Evolutionary conservation across 2,888 invertebrate genomes (phyloP).

Genomic region (Idaea biselata): DNA sequence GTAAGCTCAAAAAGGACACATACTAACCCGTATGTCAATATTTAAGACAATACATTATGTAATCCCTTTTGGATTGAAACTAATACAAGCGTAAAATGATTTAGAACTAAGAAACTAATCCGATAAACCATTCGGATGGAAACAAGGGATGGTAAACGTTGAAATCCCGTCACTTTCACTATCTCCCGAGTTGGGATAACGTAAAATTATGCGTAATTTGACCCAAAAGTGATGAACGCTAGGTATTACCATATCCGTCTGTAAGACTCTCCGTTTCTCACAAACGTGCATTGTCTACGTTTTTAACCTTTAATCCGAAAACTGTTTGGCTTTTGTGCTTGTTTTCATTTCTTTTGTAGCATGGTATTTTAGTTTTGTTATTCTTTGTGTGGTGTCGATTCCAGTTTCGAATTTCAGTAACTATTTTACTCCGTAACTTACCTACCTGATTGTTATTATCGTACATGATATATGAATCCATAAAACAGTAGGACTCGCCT

Average conservation of each 20-base stretch:
- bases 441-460: constrained; percentile 12
- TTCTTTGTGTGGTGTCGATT: background rate
- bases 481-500: background rate
- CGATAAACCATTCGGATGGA: constrained; percentile 21
- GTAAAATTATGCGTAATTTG: constrained; percentile 31
- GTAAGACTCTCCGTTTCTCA: constrained; percentile 20
- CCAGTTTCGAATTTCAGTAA: background rate
- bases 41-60: constrained; percentile 15
- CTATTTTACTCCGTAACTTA: constrained; percentile 9
- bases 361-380: background rate
- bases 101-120: constrained; percentile 25
- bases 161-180: constrained; percentile 22
- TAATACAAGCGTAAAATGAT: constrained; percentile 19
- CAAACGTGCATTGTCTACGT: constrained; percentile 15
- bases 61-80: constrained; percentile 15
- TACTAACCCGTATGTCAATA: background rate
- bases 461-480: background rate
- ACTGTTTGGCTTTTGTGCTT: constrained; percentile 6
- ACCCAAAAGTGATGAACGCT: constrained; percentile 27
- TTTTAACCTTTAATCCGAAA: constrained; percentile 17
- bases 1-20: background rate
- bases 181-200: constrained; percentile 18
- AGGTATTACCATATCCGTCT: constrained; percentile 25
- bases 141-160: constrained; percentile 22
- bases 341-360: constrained; percentile 9